These are phyloP conservation scores for Donacobius atricapilla DNA, from an alignment of 2,113 vertebrate species.

Conservation along the genomic window DNA sequence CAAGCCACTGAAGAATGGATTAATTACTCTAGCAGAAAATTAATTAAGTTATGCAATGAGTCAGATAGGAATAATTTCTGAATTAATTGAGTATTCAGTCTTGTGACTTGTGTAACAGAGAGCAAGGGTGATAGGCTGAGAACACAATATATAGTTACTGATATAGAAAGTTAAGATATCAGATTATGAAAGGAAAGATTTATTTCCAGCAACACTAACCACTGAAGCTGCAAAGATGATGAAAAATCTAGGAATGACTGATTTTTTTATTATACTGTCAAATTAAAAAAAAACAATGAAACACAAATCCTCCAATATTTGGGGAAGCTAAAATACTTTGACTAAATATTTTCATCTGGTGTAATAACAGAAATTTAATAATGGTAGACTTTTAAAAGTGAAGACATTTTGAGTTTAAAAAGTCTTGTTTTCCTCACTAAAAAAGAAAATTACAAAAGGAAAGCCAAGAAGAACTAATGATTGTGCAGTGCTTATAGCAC, in stretches of 20 bases:
- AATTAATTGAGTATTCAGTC: slow-evolving; percentile 30
- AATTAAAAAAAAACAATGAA: background rate
- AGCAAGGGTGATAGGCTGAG: background rate
- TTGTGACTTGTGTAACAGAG: background rate
- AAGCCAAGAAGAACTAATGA: background rate
- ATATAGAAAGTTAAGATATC: background rate
- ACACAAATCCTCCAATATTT: background rate
- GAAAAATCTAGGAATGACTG: background rate
- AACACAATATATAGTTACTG: background rate
- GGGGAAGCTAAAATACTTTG: background rate
- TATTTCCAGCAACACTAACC: background rate
- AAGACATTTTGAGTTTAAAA: background rate
- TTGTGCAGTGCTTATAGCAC: background rate
- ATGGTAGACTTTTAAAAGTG: too few relatives aligned
- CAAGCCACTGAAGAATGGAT: slow-evolving; percentile 36
- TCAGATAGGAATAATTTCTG: slow-evolving; percentile 38
- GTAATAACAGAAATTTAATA: too few relatives aligned
- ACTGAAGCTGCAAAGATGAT: background rate
- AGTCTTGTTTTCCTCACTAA: background rate
- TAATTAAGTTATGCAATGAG: slow-evolving; percentile 40
- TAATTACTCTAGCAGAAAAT: slow-evolving; percentile 40
- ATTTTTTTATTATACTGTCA: background rate
- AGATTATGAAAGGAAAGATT: background rate
- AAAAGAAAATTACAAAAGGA: background rate
- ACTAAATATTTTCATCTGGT: too few relatives aligned